These are phyloP conservation scores for Ciconia nigra DNA, from an alignment of 2,797 vertebrate genomes.

Conservation along the genomic window DNA sequence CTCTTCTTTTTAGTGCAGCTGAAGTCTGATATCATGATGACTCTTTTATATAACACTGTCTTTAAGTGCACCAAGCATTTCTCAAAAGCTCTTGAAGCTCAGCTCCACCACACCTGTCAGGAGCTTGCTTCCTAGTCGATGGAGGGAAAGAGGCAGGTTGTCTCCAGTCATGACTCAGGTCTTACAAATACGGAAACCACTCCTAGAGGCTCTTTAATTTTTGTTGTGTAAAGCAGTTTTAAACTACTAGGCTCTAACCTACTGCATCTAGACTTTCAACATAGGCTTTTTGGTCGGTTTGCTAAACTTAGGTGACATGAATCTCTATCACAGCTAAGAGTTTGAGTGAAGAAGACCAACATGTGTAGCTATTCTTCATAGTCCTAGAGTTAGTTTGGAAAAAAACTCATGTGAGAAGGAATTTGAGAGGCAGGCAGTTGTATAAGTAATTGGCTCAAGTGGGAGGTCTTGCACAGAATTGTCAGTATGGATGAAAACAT, in stretches of 20 bases:
- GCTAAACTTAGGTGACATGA: background rate
- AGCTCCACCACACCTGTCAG: background rate
- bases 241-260: background rate
- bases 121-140: background rate
- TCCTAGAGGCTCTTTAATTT: background rate
- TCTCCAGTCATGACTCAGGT: background rate
- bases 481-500: background rate
- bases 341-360: background rate
- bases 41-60: background rate
- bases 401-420: background rate
- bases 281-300: background rate
- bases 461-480: background rate
- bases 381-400: background rate
- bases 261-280: background rate
- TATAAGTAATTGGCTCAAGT: background rate
- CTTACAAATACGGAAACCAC: background rate
- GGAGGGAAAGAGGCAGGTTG: background rate
- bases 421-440: background rate
- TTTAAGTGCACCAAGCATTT: background rate
- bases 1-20: background rate
- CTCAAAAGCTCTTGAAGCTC: background rate
- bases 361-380: background rate
- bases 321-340: background rate
- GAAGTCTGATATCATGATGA: background rate
- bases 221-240: background rate